Percentiles rank a stretch among this genome's conserved stretches.
Evolutionary conservation across 2,797 vertebrate genomes (phyloP).

Genomic region (Cyclura pinguis): DNA sequence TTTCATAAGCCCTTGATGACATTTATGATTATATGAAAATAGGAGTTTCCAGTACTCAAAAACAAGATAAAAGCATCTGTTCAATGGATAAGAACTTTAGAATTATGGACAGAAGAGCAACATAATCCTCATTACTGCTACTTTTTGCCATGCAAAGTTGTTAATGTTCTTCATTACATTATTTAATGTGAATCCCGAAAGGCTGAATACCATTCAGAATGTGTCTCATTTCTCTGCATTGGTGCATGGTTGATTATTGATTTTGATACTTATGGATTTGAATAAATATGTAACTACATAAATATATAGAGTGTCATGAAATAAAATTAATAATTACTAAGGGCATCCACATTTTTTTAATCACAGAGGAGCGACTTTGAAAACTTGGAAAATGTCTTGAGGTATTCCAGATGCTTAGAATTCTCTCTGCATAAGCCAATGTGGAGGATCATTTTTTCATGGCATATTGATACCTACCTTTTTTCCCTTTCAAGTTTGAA

Average conservation of each 20-base stretch:
- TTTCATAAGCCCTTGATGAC: slow-evolving; percentile 71
- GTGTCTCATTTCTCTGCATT: slow-evolving; percentile 57
- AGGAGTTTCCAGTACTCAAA: slow-evolving; percentile 56
- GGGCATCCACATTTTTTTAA: slow-evolving; percentile 33
- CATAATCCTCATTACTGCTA: slow-evolving; percentile 55
- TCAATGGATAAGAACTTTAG: slow-evolving; percentile 60
- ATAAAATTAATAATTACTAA: slow-evolving; percentile 36
- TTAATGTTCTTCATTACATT: slow-evolving; percentile 45
- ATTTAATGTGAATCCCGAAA: slow-evolving; percentile 63
- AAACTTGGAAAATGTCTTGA: slow-evolving; percentile 13
- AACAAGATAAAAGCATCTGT: slow-evolving; percentile 13
- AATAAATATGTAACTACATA: slow-evolving; percentile 37
- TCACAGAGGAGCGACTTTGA: slow-evolving; percentile 33
- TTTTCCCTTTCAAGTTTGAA: neutral
- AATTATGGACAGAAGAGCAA: slow-evolving; percentile 42
- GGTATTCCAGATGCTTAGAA: slow-evolving; percentile 38
- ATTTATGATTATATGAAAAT: slow-evolving; percentile 67
- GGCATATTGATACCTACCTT: neutral
- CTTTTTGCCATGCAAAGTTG: slow-evolving; percentile 65
- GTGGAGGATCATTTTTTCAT: neutral
- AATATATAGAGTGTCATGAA: slow-evolving; percentile 18
- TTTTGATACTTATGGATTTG: slow-evolving; percentile 61
- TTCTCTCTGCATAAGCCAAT: neutral
- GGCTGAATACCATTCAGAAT: slow-evolving; percentile 50
- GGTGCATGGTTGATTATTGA: slow-evolving; percentile 31